These are phyloP conservation scores for Pammene fasciana DNA, from an alignment of 2,888 invertebrate genomes.

Conservation along the genomic window DNA sequence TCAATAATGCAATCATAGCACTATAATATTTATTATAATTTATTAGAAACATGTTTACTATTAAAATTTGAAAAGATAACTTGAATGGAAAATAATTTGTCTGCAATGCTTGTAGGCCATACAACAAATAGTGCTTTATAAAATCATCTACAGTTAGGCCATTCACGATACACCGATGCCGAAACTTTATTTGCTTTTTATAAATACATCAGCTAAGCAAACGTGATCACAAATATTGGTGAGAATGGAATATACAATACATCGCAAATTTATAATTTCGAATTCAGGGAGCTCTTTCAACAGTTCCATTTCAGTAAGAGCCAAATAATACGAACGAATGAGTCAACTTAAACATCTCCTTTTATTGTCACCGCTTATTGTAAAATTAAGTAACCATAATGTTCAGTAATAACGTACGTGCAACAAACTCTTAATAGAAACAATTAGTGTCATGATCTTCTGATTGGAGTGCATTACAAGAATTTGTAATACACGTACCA, in stretches of 20 bases:
- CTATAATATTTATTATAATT: slow-evolving; percentile 71
- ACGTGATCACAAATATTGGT: slow-evolving; percentile 54
- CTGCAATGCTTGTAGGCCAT: slow-evolving; percentile 61
- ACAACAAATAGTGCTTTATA: slow-evolving; percentile 50
- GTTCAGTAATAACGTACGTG: slow-evolving; percentile 18
- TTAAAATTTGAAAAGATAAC: slow-evolving; percentile 68
- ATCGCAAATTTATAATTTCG: slow-evolving; percentile 4
- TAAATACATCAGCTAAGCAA: slow-evolving; percentile 57
- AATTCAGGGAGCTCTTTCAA: slow-evolving; percentile 6
- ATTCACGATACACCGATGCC: slow-evolving; percentile 49
- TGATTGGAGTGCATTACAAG: background rate
- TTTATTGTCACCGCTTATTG: slow-evolving; percentile 37
- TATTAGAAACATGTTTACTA: slow-evolving; percentile 69
- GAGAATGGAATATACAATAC: slow-evolving; percentile 41
- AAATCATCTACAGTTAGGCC: slow-evolving; percentile 57
- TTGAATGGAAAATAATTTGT: slow-evolving; percentile 54
- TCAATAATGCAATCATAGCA: slow-evolving; percentile 81
- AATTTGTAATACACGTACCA: background rate
- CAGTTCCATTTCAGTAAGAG: slow-evolving; percentile 6
- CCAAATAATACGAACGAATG: slow-evolving; percentile 16
- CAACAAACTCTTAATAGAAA: slow-evolving; percentile 5
- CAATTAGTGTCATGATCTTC: background rate
- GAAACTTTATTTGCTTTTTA: slow-evolving; percentile 43
- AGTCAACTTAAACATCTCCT: slow-evolving; percentile 19
- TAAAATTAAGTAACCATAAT: slow-evolving; percentile 32